Evolutionary conservation across 2,888 invertebrate genomes (phyloP), one percentile per base, ranked within the genome.

Genomic region (Troides aeacus): DNA sequence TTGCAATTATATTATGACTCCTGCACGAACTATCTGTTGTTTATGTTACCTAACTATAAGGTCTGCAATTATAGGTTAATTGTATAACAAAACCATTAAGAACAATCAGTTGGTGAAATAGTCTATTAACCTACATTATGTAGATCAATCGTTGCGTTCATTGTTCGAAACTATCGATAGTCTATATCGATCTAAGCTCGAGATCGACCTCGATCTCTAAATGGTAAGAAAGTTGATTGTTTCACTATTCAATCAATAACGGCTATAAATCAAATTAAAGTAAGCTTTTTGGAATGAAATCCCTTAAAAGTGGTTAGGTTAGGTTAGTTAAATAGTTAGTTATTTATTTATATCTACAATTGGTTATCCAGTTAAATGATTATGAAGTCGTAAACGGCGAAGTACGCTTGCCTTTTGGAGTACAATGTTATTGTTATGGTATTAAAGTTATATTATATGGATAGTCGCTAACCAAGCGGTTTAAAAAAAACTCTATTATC

Each of bases 151-250:
- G 75, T 70, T 72, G 58, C 68, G 60, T 70, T 76, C 74, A 83
- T 84, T 85, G 80, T 84, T 81, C 74, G 72, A 76, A 66, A 36
- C 66, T 59, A 66, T 76, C 75, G 75, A 76, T 78, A 65, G 63
- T 76, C 74, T 73, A 78, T 74, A 77, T 79, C 78, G 77, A 79
- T 81, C 79, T 79, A 72, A 62, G 72, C 72, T 75, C 71, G 72
- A 75, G 74, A 61, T 64, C 73, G 82, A 76, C 85, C 85, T 84
- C 81, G 82, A 77, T 74, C 72, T 68, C 60, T 74, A 75, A 78
- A 77, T 76, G 72, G 76, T 75, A 77, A 77, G 78, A 80, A 79
- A 82, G 78, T 79, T 74, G 79, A 83, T 84, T 84, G 83, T 84
- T 81, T 79, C 71, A 70, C 76, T 76, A 74, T 36, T 72, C 76